Evolutionary conservation across 2,797 vertebrate species (phyloP).

Genomic region (Leptoclinus maculatus): DNA sequence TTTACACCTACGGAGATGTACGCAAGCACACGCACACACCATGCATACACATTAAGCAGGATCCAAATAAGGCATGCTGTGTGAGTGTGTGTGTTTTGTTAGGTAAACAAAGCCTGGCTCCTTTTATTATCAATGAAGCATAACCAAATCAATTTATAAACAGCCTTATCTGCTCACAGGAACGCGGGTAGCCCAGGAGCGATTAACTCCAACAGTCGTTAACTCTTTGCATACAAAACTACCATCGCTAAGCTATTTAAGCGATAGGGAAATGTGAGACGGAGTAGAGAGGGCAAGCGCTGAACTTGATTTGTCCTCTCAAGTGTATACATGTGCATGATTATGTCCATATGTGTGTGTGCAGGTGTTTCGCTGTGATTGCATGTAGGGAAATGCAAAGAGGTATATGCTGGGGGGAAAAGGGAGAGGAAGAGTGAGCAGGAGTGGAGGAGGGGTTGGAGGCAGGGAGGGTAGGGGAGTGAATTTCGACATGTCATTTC

Average conservation of each 20-base stretch:
- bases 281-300: constrained; percentile 22
- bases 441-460: constrained; percentile 37
- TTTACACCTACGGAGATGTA: constrained; percentile 4
- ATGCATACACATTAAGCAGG: constrained; percentile 16
- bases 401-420: constrained; percentile 41
- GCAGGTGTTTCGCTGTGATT: constrained; percentile 26
- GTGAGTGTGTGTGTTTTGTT: constrained; percentile 57
- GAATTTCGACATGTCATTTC: constrained; percentile 86
- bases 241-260: constrained; percentile 66
- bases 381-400: constrained; percentile 52
- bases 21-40: background rate
- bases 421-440: constrained; percentile 48
- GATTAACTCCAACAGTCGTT: constrained; percentile 75
- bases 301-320: constrained; percentile 82
- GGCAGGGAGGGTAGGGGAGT: constrained; percentile 42
- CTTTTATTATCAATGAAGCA: constrained; percentile 85
- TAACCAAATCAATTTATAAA: constrained; percentile 86
- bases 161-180: constrained; percentile 80
- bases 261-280: constrained; percentile 42
- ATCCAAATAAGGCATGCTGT: constrained; percentile 34
- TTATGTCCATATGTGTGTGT: background rate
- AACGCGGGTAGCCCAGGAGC: constrained; percentile 66
- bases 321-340: constrained; percentile 24
- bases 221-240: constrained; percentile 79
- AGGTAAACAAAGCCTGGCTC: constrained; percentile 83